These are phyloP conservation scores for Xestobium rufovillosum DNA, from an alignment of 2,888 invertebrate species.

Conservation along the genomic window DNA sequence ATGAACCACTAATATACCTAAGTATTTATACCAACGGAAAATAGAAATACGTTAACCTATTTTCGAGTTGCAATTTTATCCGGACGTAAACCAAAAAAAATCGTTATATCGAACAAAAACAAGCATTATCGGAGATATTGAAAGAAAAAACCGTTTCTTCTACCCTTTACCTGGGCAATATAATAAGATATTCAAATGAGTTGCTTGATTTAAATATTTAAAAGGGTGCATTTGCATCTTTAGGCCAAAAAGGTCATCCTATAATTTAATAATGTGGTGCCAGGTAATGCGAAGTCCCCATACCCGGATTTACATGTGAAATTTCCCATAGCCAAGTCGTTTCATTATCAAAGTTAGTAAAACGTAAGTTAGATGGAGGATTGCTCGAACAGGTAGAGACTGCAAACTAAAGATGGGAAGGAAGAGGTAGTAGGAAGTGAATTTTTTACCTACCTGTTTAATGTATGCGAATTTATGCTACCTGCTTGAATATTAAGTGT, in stretches of 20 bases:
- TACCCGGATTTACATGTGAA: constrained; percentile 22
- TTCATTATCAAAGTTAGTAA: constrained; percentile 22
- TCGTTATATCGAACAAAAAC: too few species aligned
- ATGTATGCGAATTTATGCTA: constrained; percentile 45
- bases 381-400: constrained; percentile 11
- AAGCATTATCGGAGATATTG: too few species aligned
- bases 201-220: constrained; percentile 43
- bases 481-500: constrained; percentile 47
- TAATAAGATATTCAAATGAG: constrained; percentile 40
- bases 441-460: constrained; percentile 44
- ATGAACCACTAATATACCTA: too few species aligned
- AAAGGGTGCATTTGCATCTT: constrained; percentile 42
- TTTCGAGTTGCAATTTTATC: too few species aligned
- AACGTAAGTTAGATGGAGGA: constrained; percentile 17
- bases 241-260: constrained; percentile 37
- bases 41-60: too few species aligned
- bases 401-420: constrained; percentile 26
- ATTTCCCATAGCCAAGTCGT: constrained; percentile 20
- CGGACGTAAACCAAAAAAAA: too few species aligned
- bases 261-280: constrained; percentile 37
- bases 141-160: constrained; percentile 27
- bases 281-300: constrained; percentile 31
- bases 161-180: constrained; percentile 30
- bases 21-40: too few species aligned
- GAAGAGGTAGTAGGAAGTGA: constrained; percentile 31